Conservation (phyloP, 1,140 invertebrate genomes). For the Hermetia illucens region DNA sequence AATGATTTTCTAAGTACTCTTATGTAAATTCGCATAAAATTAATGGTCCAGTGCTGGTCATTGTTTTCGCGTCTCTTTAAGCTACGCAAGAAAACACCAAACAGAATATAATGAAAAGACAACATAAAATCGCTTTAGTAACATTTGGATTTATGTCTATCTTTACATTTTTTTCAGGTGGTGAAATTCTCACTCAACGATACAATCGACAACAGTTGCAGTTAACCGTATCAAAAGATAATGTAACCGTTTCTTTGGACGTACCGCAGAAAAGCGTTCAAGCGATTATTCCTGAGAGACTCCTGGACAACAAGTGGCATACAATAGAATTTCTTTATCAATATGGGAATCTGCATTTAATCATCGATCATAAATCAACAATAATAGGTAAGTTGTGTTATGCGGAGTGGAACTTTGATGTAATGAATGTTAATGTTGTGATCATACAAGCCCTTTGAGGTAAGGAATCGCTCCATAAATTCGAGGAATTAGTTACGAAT, state of each 20-base stretch:
- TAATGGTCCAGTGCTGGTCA: no score
- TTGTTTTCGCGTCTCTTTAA: no score
- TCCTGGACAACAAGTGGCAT: constrained; percentile 70
- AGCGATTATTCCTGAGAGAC: constrained; percentile 43
- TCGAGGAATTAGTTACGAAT: no score
- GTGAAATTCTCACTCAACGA: constrained; percentile 56
- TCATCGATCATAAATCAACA: constrained; percentile 24
- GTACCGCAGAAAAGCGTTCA: constrained; percentile 43
- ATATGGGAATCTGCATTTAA: constrained; percentile 48
- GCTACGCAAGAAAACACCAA: no score
- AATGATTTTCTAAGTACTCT: no score
- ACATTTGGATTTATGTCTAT: background rate
- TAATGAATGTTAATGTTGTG: no score
- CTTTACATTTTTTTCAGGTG: constrained; percentile 33
- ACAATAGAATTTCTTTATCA: constrained; percentile 32
- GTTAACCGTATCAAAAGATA: constrained; percentile 48
- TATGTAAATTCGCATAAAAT: no score
- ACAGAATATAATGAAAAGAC: no score
- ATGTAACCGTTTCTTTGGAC: constrained; percentile 50
- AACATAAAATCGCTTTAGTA: background rate
- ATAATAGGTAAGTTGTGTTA: constrained; percentile 33
- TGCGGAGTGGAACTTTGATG: no score
- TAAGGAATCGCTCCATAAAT: no score
- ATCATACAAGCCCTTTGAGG: no score
- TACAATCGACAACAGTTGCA: constrained; percentile 47